These are phyloP conservation scores for Thryonomys swinderianus DNA, from an alignment of 2,113 vertebrate species.

Conservation along the genomic window DNA sequence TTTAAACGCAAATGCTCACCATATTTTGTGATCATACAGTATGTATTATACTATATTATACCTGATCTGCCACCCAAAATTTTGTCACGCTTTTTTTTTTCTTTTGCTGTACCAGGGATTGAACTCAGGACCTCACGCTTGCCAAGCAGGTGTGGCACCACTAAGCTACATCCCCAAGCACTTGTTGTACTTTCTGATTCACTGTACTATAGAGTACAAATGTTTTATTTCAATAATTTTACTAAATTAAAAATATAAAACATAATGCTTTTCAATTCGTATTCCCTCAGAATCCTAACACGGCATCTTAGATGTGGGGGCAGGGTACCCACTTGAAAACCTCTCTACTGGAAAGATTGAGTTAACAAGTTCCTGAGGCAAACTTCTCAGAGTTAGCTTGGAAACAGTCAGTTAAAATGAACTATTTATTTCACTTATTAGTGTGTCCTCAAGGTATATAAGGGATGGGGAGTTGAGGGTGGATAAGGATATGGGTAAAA, in stretches of 20 bases:
- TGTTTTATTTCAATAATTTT: slow-evolving; percentile 20
- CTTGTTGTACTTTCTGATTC: background rate
- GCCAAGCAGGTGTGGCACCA: too few species aligned
- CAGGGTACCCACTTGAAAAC: background rate
- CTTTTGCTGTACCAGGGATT: too few species aligned
- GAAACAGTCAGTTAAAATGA: background rate
- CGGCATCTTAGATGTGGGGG: background rate
- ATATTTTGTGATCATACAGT: background rate
- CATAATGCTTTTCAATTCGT: background rate
- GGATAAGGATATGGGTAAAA: too few species aligned
- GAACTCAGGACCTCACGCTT: too few species aligned
- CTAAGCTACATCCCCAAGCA: too few species aligned
- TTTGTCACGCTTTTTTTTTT: too few species aligned
- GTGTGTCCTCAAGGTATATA: too few species aligned
- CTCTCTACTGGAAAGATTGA: background rate
- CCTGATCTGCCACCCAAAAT: background rate
- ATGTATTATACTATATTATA: background rate
- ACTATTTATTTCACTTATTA: too few species aligned
- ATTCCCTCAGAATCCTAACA: slow-evolving; percentile 41
- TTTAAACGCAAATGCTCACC: background rate
- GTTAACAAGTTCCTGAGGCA: background rate
- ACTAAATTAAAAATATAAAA: slow-evolving; percentile 47
- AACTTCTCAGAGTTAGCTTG: background rate
- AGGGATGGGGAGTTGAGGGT: too few species aligned
- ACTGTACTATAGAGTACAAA: background rate